Evolutionary conservation across 2,888 invertebrate species (phyloP), one percentile per base, ranked within the genome.

Genomic region (Catocala nupta): DNA sequence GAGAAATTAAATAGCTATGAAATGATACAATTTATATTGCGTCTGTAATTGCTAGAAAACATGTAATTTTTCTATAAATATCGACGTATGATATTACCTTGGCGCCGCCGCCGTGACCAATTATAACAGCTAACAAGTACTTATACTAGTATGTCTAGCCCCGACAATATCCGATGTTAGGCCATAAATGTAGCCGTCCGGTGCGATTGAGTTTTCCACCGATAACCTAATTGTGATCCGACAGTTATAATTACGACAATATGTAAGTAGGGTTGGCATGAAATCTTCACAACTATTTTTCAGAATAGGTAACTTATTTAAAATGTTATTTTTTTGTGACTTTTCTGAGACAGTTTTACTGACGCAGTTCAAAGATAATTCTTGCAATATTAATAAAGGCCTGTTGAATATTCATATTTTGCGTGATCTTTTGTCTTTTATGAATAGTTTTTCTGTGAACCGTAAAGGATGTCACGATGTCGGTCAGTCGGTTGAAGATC

Each of bases 1-100:
- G 70, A 67, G 70, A 76, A 76, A 74, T 59, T 63, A 51, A 67
- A 63, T 55, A 33, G 12, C 64, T 39, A 44, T 60, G 57, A 58
- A 65, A 53, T 60, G 36, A 55, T 57, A 53, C 57, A 58, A 75
- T 75, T 58, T 58, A 71, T 70, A 74, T 59, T 59, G 16, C 64
- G 51, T 71, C 50, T 10, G 12, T 75, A 55, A 73, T 67, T 70
- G 49, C 63, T 76, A 65, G 73, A 73, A 76, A 74, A 65, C 51
- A 25, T 67, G 47, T 62, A 61, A 63, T 74, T 67, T 25, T 70
- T 33, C 7, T 56, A 69, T 65, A 71, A 51, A 63, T 71, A 74
- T 57, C 58, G 65, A 48, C 45, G 48, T 6, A 12, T 34, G 36
- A 52, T 39, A 9, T 52, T 53, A 12, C 43, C 43, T 43, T 53